Evolutionary conservation across 23 tunicate genomes (phyloP).

Genomic region (Diplosoma virens): DNA sequence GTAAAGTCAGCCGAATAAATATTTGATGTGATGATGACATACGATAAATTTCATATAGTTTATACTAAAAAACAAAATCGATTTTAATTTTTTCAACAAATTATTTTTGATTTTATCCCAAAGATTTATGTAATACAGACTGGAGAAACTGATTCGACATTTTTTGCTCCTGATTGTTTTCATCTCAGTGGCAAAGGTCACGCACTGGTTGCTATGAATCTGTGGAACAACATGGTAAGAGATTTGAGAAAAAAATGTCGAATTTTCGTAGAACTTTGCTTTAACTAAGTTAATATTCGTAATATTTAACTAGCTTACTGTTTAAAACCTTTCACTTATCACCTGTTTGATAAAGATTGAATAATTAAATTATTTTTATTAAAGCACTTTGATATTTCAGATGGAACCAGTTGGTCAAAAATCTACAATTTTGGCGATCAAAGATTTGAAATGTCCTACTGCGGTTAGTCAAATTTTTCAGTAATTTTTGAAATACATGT

Average conservation of each 20-base stretch:
- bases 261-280: too few species aligned
- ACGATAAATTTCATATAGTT: not conserved
- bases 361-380: not conserved
- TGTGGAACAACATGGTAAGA: slow-evolving; percentile 89
- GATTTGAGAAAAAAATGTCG: not conserved
- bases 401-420: slow-evolving; percentile 76
- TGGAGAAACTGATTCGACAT: slow-evolving; percentile 73
- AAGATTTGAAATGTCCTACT: slow-evolving; percentile 61
- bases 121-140: too few species aligned
- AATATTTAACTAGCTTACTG: too few species aligned
- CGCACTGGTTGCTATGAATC: slow-evolving; percentile 75
- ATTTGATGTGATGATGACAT: too few species aligned
- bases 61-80: not conserved
- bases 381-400: not conserved
- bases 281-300: too few species aligned
- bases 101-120: too few species aligned
- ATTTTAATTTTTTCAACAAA: not conserved
- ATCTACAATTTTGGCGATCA: slow-evolving; percentile 42
- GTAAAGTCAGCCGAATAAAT: too few species aligned
- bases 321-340: too few species aligned
- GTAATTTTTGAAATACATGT: too few species aligned
- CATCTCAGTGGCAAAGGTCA: slow-evolving; percentile 84
- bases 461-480: slow-evolving; percentile 42
- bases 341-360: not conserved
- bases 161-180: slow-evolving; percentile 86